Evolutionary conservation across 2,888 invertebrate genomes (phyloP), one percentile per base, ranked within the genome.

Genomic region (Allacma fusca): DNA sequence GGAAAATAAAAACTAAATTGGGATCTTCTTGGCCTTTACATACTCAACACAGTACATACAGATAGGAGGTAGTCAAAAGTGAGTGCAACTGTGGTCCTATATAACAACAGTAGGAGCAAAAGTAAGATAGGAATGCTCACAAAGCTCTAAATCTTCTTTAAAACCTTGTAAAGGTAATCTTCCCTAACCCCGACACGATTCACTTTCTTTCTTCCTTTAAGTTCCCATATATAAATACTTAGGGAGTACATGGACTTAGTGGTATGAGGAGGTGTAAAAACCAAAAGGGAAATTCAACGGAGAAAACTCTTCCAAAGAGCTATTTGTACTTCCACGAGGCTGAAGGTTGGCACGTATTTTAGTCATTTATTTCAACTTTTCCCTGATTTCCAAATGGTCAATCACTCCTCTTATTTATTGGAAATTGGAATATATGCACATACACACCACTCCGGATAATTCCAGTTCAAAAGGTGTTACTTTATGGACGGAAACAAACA

Each of bases 131-230:
- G n/a, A 13, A 50, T 50, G 16, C 50, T 19, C 50, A 2, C 16
- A 19, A 50, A 50, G 50, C n/a, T n/a, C 50, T 50, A 50, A 50
- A 50, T 50, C 50, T 50, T 50, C 50, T 50, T 50, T 50, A 50
- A 50, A 50, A 50, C 50, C 50, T 50, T 50, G 50, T 50, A 50
- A 50, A 50, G 50, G 50, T 50, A 50, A 50, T 50, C 50, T 50
- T 50, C 1, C 50, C 50, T 50, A 50, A 50, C 50, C 50, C 50
- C 50, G 19, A 50, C 50, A 50, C 50, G 50, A 50, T 50, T 16
- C 5, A 50, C 50, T 50, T 50, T 50, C n/a, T n/a, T n/a, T n/a
- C n/a, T n/a, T n/a, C 50, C 34, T 34, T 34, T 34, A 4, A 34
- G 50, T n/a, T 50, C 50, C 16, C 16, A 5, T 19, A 50, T 50